Base-by-base conservation (phyloP, 2,888 invertebrate species). In the Zeuzera pyrina region DNA sequence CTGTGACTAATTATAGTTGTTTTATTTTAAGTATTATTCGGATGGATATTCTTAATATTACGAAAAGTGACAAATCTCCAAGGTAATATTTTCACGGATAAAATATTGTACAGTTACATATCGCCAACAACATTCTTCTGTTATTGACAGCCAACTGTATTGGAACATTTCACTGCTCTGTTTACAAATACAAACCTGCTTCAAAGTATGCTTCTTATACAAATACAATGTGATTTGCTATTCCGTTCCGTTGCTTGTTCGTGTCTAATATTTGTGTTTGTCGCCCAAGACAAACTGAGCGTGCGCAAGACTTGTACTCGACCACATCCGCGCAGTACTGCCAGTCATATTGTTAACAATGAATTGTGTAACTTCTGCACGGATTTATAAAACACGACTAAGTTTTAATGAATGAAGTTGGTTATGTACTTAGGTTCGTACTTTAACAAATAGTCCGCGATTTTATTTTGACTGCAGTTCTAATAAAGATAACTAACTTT, bases 171-270 rank as follows among this genome's bases (percentile, higher is more conserved):
- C 62, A 55, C 49, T 63, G 62, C 62, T 66, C 61, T 73, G 64
- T 76, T 72, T 67, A 73, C 73, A 58, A 61, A 64, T 58, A 64
- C 61, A 57, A 62, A 61, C 64, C 58, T 50, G 65, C 57, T 55
- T 65, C 67, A 54, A 65, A 70, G 68, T 71, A 66, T 63, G 62
- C 62, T 62, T 60, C 66, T 63, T 68, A 56, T 50, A 62, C 67
- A 77, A 78, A 77, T 64, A 73, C 52, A 44, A 55, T 53, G 65
- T 67, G 73, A 73, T 78, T 78, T 77, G 74, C 74, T 78, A 77
- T 78, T 77, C 73, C 69, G 66, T 65, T 61, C 58, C 52, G 53
- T 55, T 66, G 69, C 60, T 72, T 71, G 73, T 67, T 67, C 63
- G 50, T 47, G 59, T 52, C 65, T 59, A 69, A 76, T 78, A 77